These are phyloP conservation scores for Timema cristinae DNA, from an alignment of 2,888 invertebrate genomes.

Conservation along the genomic window DNA sequence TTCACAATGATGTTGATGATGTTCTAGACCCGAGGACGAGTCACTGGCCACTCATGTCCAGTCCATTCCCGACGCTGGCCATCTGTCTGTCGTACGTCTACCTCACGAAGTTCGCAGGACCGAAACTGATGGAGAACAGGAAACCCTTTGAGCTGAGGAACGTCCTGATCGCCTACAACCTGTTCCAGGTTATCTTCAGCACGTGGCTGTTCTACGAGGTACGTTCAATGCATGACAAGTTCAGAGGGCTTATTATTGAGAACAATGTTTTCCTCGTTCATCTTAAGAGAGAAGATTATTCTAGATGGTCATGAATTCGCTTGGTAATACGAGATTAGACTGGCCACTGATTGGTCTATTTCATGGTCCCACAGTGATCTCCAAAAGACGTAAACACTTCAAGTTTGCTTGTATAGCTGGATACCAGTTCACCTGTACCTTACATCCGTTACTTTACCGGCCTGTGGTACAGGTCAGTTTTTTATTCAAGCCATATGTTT, in stretches of 20 bases:
- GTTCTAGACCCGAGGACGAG: constrained; percentile 81
- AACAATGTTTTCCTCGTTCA: too few species aligned
- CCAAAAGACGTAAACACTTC: too few species aligned
- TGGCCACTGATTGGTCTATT: too few species aligned
- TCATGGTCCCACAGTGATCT: too few species aligned
- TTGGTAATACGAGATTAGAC: too few species aligned
- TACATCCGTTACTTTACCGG: too few species aligned
- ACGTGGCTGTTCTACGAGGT: constrained; percentile 50
- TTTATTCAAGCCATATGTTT: too few species aligned
- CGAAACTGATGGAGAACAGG: constrained; percentile 49
- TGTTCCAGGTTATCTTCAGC: constrained; percentile 50
- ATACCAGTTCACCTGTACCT: too few species aligned
- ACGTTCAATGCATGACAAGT: constrained; percentile 24
- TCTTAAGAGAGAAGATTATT: too few species aligned
- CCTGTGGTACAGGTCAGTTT: too few species aligned
- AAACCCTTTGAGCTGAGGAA: constrained; percentile 47
- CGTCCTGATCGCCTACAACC: constrained; percentile 50
- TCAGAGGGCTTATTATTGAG: neutral
- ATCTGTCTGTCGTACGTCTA: constrained; percentile 87
- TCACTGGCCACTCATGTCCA: constrained; percentile 90
- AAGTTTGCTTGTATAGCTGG: too few species aligned
- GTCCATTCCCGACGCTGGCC: constrained; percentile 85
- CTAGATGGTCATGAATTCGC: too few species aligned
- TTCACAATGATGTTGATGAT: constrained; percentile 32
- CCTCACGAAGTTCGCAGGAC: constrained; percentile 70